Percentiles rank a stretch among this genome's conserved stretches.
These are phyloP conservation scores for Saccopteryx leptura DNA, from an alignment of 2,113 vertebrate genomes.

Conservation along the genomic window DNA sequence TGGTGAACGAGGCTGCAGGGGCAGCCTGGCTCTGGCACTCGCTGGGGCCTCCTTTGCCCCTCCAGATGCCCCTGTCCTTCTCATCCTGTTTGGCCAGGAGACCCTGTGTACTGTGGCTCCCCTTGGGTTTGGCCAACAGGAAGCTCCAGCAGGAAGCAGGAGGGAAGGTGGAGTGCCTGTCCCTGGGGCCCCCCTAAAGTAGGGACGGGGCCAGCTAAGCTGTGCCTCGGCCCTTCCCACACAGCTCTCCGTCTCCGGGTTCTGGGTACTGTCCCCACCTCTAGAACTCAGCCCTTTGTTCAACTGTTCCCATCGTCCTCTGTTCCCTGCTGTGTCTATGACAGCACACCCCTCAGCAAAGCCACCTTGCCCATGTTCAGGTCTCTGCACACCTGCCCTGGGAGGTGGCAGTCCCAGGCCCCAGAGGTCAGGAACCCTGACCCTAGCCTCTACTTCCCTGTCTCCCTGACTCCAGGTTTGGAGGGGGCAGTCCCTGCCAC, in stretches of 20 bases:
- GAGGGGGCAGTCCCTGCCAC: fast-evolving
- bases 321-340: background rate
- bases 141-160: background rate
- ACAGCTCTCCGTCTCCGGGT: background rate
- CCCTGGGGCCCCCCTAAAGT: fast-evolving
- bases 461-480: background rate
- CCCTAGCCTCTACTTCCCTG: background rate
- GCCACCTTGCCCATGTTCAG: fast-evolving
- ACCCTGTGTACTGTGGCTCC: fast-evolving
- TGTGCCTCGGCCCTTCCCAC: no score
- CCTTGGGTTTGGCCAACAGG: background rate
- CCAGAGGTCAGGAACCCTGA: background rate
- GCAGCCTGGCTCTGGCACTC: fast-evolving
- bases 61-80: background rate
- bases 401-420: background rate
- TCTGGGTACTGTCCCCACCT: background rate
- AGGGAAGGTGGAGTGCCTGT: background rate
- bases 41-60: background rate
- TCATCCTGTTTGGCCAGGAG: background rate
- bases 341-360: background rate
- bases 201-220: background rate
- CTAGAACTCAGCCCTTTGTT: background rate
- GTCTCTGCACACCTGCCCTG: background rate
- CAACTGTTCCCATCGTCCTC: background rate
- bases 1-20: fast-evolving